Evolutionary conservation across 2,888 invertebrate species (phyloP).

Genomic region (Stenoptilia bipunctidactyla): DNA sequence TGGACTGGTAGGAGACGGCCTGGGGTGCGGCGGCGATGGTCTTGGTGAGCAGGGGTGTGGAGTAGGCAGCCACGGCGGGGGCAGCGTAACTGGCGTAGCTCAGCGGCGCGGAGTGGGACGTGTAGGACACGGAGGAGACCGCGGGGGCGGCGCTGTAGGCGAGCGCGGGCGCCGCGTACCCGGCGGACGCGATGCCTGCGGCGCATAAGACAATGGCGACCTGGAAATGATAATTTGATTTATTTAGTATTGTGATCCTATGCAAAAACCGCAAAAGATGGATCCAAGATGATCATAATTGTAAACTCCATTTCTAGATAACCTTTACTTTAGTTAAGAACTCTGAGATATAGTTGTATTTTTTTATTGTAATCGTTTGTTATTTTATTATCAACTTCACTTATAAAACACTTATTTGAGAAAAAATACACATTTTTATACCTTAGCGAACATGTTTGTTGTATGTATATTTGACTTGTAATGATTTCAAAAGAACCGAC

Average conservation of each 20-base stretch:
- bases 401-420: too few species aligned
- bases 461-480: conserved; percentile 40
- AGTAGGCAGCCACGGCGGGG: conserved; percentile 25
- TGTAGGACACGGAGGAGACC: conserved; percentile 33
- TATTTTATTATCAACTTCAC: too few species aligned
- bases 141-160: conserved; percentile 68
- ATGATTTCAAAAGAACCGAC: conserved; percentile 47
- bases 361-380: too few species aligned
- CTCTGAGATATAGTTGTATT: too few species aligned
- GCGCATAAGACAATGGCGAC: not conserved
- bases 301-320: too few species aligned
- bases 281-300: too few species aligned
- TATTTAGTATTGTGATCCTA: too few species aligned
- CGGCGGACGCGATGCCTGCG: not conserved
- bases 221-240: not conserved
- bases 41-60: conserved; percentile 16
- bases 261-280: too few species aligned
- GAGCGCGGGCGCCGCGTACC: conserved; percentile 43
- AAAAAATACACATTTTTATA: too few species aligned
- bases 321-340: not conserved
- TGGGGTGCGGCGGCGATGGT: conserved; percentile 15
- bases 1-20: conserved; percentile 15
- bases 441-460: conserved; percentile 10
- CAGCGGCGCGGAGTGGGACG: conserved; percentile 38
- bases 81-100: conserved; percentile 26